Evolutionary conservation across 2,888 invertebrate species (phyloP), one percentile per base, ranked within the genome.

Genomic region (Euplagia quadripunctaria): DNA sequence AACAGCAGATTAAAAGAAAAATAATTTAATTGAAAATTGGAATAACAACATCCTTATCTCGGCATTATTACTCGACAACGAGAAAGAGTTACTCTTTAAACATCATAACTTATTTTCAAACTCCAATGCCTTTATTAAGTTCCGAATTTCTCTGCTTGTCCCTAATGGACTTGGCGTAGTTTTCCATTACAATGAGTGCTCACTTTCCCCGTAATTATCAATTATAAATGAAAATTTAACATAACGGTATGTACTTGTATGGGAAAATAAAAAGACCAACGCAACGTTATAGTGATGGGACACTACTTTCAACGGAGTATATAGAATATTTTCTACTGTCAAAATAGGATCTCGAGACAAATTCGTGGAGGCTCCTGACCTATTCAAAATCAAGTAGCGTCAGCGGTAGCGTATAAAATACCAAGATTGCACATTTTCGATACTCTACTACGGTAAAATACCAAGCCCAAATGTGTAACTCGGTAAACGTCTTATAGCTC

Each of bases 141-240:
- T 51, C 17, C 63, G 20, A 17, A 65, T 74, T 65, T 72, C 58
- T 58, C 71, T 76, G 65, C 61, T 46, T 73, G 71, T 42, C 68
- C 70, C 49, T 69, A 79, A 74, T 79, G 61, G 31, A 0, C 0
- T 64, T 75, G 75, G 66, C 75, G 51, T 68, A 61, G 68, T 78
- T 78, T 83, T 82, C 75, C 76, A 75, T 72, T 16, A 78, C 74
- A 79, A 79, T 82, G 79, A 73, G n/a, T 72, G n/a, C 55, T 0
- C 4, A 74, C 81, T 83, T 79, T 83, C 76, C 73, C 67, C 64
- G 66, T 72, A 73, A 83, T 80, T 78, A 78, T 78, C 80, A 79
- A 80, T 80, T 68, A 66, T 79, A 72, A 73, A 82, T 82, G 74
- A 73, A 78, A 75, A 75, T 78, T 73, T 31, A 68, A 75, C 70